phyloP scores from a whole-genome alignment of 53 echinoderm and acorn worm genomes.

The Holothuria scabra region DNA sequence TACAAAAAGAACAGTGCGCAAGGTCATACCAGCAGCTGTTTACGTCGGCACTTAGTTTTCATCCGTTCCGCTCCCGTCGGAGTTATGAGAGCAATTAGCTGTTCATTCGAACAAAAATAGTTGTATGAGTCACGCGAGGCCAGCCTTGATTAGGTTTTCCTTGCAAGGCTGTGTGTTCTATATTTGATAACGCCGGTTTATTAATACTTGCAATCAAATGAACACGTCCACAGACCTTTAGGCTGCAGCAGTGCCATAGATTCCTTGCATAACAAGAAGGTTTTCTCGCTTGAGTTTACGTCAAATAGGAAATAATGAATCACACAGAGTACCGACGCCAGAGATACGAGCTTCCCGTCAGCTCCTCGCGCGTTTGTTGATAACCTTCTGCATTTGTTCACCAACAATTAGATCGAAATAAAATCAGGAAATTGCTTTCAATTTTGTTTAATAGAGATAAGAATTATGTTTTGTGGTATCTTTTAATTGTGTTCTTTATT shows the following conservation, averaged over 20 bases:
- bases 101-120: slow-evolving; percentile 2
- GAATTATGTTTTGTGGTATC: no score
- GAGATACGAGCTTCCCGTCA: no score
- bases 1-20: no score
- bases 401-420: neutral
- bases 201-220: neutral
- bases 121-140: neutral
- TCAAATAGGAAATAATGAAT: neutral
- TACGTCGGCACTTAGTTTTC: no score
- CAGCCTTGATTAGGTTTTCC: slow-evolving; percentile 13
- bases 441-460: no score
- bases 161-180: slow-evolving; percentile 29
- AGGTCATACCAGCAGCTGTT: no score
- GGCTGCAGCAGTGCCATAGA: slow-evolving; percentile 20
- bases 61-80: no score
- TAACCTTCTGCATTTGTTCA: neutral
- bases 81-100: no score
- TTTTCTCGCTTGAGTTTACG: slow-evolving; percentile 19
- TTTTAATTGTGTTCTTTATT: no score
- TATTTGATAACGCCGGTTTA: slow-evolving; percentile 23
- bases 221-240: neutral
- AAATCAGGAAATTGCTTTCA: neutral
- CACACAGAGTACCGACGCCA: no score
- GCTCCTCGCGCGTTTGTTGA: neutral
- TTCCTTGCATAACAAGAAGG: slow-evolving; percentile 16